Conservation (phyloP, 2,797 vertebrate species). For the Spinibarbus caldwelli region DNA sequence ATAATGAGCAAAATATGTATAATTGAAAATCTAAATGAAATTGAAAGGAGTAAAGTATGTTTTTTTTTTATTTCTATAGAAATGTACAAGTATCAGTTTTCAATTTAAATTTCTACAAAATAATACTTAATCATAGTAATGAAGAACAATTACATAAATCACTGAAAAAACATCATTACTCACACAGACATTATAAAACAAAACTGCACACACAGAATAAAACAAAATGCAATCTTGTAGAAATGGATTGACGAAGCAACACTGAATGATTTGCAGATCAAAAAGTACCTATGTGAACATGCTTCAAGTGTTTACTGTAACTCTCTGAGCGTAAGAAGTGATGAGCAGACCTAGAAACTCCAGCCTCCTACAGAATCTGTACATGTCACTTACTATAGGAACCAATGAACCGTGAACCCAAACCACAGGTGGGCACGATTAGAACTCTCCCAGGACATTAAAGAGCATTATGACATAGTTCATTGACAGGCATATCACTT, state of each 20-base stretch:
- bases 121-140: not conserved
- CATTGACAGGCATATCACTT: not conserved
- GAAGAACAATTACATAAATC: not conserved
- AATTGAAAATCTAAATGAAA: not conserved
- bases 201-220: not conserved
- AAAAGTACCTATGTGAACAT: conserved; percentile 25
- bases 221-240: conserved; percentile 4
- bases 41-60: not conserved
- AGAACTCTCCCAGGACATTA: conserved; percentile 13
- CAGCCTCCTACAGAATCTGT: conserved; percentile 47
- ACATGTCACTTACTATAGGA: conserved; percentile 42
- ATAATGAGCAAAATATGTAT: not conserved
- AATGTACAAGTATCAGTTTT: not conserved
- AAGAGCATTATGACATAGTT: conserved; percentile 25
- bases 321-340: not conserved
- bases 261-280: not conserved
- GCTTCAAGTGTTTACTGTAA: conserved; percentile 49
- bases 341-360: conserved; percentile 49
- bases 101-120: not conserved
- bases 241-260: not conserved
- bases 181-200: not conserved
- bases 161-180: not conserved
- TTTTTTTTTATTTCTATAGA: not conserved
- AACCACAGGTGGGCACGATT: conserved; percentile 51
- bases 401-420: conserved; percentile 42